Evolutionary conservation across 2,888 invertebrate species (phyloP), one percentile per base, ranked within the genome.

Genomic region (Chrysolina americana): DNA sequence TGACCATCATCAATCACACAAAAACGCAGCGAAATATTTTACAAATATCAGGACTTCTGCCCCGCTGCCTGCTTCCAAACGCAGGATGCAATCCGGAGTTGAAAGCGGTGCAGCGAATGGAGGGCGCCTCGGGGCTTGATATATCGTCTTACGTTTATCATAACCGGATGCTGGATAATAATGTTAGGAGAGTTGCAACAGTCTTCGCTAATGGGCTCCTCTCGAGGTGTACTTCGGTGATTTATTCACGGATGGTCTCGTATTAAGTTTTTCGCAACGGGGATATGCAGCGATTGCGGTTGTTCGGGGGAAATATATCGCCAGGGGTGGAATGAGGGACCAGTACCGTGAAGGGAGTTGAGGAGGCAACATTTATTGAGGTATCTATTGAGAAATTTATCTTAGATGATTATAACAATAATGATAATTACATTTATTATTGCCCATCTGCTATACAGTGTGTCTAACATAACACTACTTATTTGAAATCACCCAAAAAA

Each of bases 101-200:
- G 59, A 62, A 77, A 78, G 76, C 76, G 21, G 68, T 76, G 73
- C 68, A 68, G 70, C 71, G 77, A 56, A 68, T 28, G 19, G n/a
- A 48, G 19, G 41, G 66, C 50, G 59, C 59, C 59, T 50, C 47
- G 21, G 28, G 48, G 41, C 73, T 70, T 75, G 75, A 75, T 76
- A 76, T 76, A 76, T 76, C 70, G 76, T 71, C 63, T 71, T 41
- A 50, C 71, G 71, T 74, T 76, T 73, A 76, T 76, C 71, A 74
- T 73, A 68, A 69, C 75, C 73, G 76, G 76, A 74, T 74, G 76
- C 71, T 28, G 64, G 74, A 71, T 74, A 71, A 76, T 76, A 76
- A 76, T 74, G 76, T 74, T 71, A 74, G 74, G 69, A 71, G 56
- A 72, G 72, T 63, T 72, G 75, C 75, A 75, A 75, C 75, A 75